Conservation (phyloP, 2,888 invertebrate species). For the Capitulum mitella region DNA sequence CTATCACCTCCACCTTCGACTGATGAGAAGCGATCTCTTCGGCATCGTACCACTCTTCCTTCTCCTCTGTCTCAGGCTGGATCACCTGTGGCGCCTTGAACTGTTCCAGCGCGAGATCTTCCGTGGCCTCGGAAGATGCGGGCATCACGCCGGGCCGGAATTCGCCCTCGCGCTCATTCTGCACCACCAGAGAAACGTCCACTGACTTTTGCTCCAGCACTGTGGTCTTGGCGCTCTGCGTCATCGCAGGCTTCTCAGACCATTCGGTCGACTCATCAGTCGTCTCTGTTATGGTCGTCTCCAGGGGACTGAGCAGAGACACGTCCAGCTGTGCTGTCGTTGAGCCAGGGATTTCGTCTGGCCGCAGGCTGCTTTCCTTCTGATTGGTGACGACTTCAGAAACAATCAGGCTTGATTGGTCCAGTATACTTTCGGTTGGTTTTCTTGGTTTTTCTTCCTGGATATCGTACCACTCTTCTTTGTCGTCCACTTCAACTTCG, state of each 20-base stretch:
- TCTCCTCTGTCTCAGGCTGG: neutral
- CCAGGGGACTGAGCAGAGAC: neutral
- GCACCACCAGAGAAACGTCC: neutral
- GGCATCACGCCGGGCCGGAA: neutral
- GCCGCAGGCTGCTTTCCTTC: neutral
- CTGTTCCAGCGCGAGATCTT: neutral
- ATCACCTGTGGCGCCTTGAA: neutral
- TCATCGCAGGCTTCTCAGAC: neutral
- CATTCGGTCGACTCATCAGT: neutral
- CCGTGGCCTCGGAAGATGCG: neutral
- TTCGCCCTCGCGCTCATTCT: neutral
- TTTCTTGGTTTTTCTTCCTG: neutral
- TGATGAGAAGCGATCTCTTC: neutral
- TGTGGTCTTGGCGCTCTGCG: neutral
- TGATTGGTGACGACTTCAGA: neutral
- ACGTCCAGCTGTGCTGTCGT: neutral
- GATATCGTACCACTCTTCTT: constrained; percentile 6
- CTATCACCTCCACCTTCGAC: neutral
- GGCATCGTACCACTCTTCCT: constrained; percentile 14
- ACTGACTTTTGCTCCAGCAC: neutral
- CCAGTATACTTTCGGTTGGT: neutral
- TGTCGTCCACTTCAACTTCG: neutral
- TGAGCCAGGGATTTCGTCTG: neutral
- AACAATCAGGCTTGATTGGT: neutral
- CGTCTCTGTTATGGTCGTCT: neutral